phyloP scores from a whole-genome alignment of 2,797 vertebrate species.

The Cynodonichthys magdalenae region DNA sequence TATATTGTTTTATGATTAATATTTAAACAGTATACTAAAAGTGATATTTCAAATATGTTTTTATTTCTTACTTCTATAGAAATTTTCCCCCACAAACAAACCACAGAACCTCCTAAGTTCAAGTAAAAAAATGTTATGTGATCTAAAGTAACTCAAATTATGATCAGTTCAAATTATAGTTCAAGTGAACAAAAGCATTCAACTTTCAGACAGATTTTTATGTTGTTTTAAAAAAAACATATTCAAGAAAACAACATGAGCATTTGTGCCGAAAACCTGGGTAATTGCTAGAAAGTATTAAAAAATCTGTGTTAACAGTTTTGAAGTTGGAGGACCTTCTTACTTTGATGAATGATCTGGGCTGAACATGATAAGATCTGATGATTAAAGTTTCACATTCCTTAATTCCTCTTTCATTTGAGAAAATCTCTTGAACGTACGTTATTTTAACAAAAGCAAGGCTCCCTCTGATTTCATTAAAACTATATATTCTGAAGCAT shows the following conservation, averaged over 20 bases:
- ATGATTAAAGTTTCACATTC: background rate
- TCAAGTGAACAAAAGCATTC: background rate
- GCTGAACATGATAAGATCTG: no score
- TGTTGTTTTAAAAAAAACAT: background rate
- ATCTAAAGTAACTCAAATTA: background rate
- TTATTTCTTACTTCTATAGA: no score
- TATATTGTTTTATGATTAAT: no score
- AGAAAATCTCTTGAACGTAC: background rate
- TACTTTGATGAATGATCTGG: no score
- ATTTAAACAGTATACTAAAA: no score
- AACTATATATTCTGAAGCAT: background rate
- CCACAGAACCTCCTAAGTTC: no score
- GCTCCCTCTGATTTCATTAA: background rate
- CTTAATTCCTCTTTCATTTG: background rate
- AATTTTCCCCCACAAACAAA: no score
- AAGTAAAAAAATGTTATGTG: no score
- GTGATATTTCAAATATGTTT: no score
- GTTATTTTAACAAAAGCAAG: background rate
- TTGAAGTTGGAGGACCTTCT: no score
- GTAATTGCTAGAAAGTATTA: no score
- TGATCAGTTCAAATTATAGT: background rate
- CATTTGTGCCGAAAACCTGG: background rate
- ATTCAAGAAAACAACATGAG: background rate
- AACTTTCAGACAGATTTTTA: background rate
- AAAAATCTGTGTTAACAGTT: no score